Evolutionary conservation across 2,113 vertebrate species (phyloP).

Genomic region (Sphyrna mokarran): DNA sequence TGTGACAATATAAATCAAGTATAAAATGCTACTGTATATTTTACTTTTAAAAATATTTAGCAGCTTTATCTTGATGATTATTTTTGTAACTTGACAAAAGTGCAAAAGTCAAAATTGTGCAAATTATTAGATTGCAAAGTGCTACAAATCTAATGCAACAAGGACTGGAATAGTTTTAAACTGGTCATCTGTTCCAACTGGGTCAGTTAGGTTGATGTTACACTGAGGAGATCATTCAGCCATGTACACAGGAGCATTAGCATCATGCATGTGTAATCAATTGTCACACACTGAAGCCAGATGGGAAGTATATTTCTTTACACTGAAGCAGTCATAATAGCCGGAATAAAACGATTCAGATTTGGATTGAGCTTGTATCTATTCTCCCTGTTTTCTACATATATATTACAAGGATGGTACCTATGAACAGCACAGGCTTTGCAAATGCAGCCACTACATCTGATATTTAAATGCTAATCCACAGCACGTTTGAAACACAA

Average conservation of each 20-base stretch:
- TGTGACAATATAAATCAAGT: not conserved
- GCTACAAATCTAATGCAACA: not conserved
- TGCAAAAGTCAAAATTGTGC: not conserved
- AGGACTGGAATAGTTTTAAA: not conserved
- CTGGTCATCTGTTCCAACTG: not conserved
- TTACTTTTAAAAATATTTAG: not conserved
- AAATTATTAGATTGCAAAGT: not conserved
- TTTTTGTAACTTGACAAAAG: not conserved
- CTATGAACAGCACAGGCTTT: not conserved
- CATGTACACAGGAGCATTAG: not conserved
- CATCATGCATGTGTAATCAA: not conserved
- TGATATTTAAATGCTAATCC: not conserved
- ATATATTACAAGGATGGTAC: not conserved
- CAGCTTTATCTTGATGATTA: not conserved
- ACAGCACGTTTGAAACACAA: not conserved
- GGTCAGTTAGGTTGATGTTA: not conserved
- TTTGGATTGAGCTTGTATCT: not conserved
- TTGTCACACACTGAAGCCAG: not conserved
- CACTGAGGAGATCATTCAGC: not conserved
- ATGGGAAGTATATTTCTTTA: not conserved
- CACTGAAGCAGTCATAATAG: not conserved
- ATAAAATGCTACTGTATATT: not conserved
- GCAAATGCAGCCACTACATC: not conserved
- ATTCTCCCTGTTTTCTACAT: not conserved
- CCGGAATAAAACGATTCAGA: not conserved